A percentile compares a stretch with the other conserved stretches of the same genome.
These are phyloP conservation scores for Plebejus argus DNA, from an alignment of 2,888 invertebrate genomes.

Conservation along the genomic window DNA sequence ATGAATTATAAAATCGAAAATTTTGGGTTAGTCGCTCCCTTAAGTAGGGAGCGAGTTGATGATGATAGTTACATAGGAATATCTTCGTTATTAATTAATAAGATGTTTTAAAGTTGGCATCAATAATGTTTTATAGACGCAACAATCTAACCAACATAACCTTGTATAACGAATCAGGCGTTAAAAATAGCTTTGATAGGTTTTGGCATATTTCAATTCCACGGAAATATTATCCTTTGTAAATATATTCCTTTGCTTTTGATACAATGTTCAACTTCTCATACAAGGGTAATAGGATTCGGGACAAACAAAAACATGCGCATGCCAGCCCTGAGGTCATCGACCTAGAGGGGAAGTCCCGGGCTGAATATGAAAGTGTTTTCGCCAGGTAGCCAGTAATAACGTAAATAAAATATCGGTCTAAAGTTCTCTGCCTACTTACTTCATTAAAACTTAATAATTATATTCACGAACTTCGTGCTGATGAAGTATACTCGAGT, in stretches of 20 bases:
- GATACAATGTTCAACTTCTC: slow-evolving; percentile 16
- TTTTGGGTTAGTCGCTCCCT: no score
- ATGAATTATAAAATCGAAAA: no score
- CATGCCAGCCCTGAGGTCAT: slow-evolving; percentile 25
- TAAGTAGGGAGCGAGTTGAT: no score
- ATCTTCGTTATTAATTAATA: no score
- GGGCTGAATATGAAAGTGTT: slow-evolving; percentile 23
- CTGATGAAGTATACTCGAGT: not conserved
- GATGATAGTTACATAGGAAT: no score
- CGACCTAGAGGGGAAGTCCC: slow-evolving; percentile 27
- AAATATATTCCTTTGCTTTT: slow-evolving; percentile 9
- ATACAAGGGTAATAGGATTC: slow-evolving; percentile 1
- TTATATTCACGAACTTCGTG: not conserved
- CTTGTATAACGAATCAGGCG: not conserved
- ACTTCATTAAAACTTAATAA: slow-evolving; percentile 24
- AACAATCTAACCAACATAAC: no score
- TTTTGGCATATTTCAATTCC: not conserved
- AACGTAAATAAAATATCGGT: slow-evolving; percentile 23
- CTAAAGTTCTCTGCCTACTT: not conserved
- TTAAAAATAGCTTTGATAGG: not conserved
- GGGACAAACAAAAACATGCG: not conserved
- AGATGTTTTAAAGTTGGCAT: no score
- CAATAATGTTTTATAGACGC: no score
- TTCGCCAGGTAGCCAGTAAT: slow-evolving; percentile 5
- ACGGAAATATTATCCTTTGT: slow-evolving; percentile 3